Conservation (phyloP, 2,113 vertebrate species). For the Trinectes maculatus region DNA sequence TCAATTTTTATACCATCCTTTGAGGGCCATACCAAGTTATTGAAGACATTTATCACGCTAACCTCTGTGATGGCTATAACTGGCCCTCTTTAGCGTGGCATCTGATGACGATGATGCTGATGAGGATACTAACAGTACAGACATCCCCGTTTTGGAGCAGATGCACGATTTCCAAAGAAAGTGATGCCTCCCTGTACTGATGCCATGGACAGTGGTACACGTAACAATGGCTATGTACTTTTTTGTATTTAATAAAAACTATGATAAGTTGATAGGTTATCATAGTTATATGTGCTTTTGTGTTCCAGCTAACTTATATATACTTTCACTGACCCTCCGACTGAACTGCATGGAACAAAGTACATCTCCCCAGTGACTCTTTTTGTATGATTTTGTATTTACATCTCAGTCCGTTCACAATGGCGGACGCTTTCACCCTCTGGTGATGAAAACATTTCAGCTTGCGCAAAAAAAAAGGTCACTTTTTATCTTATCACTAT, state of each 20-base stretch:
- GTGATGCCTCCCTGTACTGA: no score
- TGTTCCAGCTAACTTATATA: neutral
- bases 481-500: no score
- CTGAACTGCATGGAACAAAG: neutral
- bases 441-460: neutral
- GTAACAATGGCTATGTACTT: no score
- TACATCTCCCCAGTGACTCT: neutral
- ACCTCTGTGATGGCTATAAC: neutral
- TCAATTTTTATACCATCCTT: neutral
- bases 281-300: no score
- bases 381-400: neutral
- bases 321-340: neutral
- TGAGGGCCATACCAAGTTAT: neutral
- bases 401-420: neutral
- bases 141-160: no score
- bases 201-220: no score
- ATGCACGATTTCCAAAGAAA: no score
- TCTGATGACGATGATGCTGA: neutral
- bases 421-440: neutral
- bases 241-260: no score
- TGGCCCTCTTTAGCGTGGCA: neutral
- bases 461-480: slow-evolving; percentile 9
- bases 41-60: neutral
- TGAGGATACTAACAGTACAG: neutral
- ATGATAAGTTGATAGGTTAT: no score